Evolutionary conservation across 2,888 invertebrate genomes (phyloP), one percentile per base, ranked within the genome.

Genomic region (Cephus nigrinus): DNA sequence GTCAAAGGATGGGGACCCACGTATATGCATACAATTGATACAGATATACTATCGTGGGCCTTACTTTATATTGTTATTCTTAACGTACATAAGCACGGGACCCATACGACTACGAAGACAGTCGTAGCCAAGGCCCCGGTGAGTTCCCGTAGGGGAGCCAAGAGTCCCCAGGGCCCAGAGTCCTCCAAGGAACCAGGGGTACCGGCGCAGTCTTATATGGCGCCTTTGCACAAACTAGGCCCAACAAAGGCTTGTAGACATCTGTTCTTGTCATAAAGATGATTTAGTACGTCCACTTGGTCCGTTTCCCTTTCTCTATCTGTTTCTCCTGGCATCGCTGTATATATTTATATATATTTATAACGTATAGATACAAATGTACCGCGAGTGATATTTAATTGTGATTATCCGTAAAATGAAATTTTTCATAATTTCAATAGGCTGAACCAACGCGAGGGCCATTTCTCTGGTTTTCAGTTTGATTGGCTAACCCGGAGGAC

Each of bases 1-100:
- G 55, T 55, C 23, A 55, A 12, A 74, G 31, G 35, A 35, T 11
- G 74, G 74, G 69, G 75, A 69, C 55, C 30, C 74, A 40, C 76
- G 78, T 87, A 91, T 91, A 90, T 91, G 90, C 90, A 91, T 91
- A 91, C 91, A 91, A 91, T 91, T 91, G 90, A 90, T 91, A 91
- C 90, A 91, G 90, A 91, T 91, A 91, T 89, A 90, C 88, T 86
- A 90, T 91, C 89, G 88, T 89, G 87, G 85, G 84, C 80, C 81
- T 84, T 84, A 83, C 83, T 85, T 86, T 86, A 83, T 86, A 82
- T 85, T 83, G 84, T 84, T 84, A 82, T 83, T 85, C 81, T 84
- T 80, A 5, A 33, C 74, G 74, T 35, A 33, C 30, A 35, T 30
- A 55, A 55, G 2, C 23, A 55, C 1, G 55, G 15, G 15, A 55